phyloP scores from a whole-genome alignment of 1,140 invertebrate genomes.

The Ridgeia piscesae region DNA sequence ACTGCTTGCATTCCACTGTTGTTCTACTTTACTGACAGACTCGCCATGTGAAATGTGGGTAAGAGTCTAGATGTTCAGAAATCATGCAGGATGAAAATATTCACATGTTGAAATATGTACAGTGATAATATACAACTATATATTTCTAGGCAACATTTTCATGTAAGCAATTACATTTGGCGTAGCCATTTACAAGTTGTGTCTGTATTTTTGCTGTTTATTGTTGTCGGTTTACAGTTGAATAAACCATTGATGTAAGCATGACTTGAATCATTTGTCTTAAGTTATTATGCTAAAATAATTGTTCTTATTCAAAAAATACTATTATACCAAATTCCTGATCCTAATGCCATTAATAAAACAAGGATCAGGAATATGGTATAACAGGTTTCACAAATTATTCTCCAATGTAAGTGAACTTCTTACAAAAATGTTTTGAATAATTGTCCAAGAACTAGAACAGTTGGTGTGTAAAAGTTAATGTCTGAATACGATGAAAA shows the following conservation, averaged over 20 bases:
- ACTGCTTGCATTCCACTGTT: not conserved
- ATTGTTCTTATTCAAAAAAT: not conserved
- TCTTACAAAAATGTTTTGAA: too few relatives aligned
- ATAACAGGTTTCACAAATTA: too few relatives aligned
- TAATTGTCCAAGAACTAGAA: too few relatives aligned
- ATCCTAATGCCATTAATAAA: too few relatives aligned
- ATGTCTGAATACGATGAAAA: too few relatives aligned
- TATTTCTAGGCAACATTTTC: not conserved
- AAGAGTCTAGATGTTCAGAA: not conserved
- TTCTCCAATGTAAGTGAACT: too few relatives aligned
- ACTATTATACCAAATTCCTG: not conserved
- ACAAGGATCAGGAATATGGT: too few relatives aligned
- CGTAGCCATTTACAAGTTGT: not conserved
- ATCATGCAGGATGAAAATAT: not conserved
- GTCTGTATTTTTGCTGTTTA: not conserved
- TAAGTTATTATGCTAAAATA: not conserved
- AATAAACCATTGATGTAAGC: not conserved
- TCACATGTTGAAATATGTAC: not conserved
- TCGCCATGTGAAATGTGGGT: not conserved
- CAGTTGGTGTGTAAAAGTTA: too few relatives aligned
- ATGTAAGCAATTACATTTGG: not conserved
- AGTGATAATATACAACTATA: constrained; percentile 2
- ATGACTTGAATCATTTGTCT: not conserved
- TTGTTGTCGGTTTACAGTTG: not conserved
- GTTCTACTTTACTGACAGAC: not conserved